Evolutionary conservation across 2,113 vertebrate genomes (phyloP).

Genomic region (Gopherus evgoodei): DNA sequence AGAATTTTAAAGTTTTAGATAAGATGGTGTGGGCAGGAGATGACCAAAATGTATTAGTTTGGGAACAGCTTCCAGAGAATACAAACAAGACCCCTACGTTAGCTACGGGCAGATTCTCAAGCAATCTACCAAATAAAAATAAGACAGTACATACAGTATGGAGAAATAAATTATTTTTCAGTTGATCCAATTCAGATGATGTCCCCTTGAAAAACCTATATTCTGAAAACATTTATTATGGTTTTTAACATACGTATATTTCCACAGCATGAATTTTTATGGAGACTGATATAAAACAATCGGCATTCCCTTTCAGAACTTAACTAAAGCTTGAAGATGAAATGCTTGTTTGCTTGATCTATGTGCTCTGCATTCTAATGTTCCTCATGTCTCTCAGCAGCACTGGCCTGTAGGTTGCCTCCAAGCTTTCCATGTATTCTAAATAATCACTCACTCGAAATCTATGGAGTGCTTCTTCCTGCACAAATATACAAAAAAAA

Average conservation of each 20-base stretch:
- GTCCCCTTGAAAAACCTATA: slow-evolving; percentile 18
- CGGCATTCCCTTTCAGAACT: slow-evolving; percentile 39
- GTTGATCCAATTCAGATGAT: slow-evolving; percentile 11
- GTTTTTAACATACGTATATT: slow-evolving; percentile 39
- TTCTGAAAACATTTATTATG: slow-evolving; percentile 28
- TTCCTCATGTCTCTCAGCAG: slow-evolving; percentile 89
- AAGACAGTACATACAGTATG: neutral
- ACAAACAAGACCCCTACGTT: neutral
- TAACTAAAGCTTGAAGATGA: slow-evolving; percentile 35
- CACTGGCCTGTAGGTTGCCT: slow-evolving; percentile 84
- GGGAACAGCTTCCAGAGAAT: neutral
- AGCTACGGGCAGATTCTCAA: slow-evolving; percentile 24
- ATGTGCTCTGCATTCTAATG: slow-evolving; percentile 70
- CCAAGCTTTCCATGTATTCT: slow-evolving; percentile 90
- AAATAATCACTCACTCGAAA: slow-evolving; percentile 89
- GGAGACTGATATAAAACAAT: neutral
- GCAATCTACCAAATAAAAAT: slow-evolving; percentile 1
- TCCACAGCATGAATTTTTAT: slow-evolving; percentile 12
- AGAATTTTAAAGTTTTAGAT: neutral
- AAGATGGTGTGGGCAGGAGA: neutral
- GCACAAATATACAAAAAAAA: slow-evolving; percentile 48
- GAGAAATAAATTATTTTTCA: slow-evolving; percentile 35
- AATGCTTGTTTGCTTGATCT: slow-evolving; percentile 27
- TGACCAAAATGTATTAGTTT: neutral
- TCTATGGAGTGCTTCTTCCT: slow-evolving; percentile 93